phyloP scores from a whole-genome alignment of 35 echinoderm and acorn worm genomes.

The Hemicentrotus pulcherrimus region DNA sequence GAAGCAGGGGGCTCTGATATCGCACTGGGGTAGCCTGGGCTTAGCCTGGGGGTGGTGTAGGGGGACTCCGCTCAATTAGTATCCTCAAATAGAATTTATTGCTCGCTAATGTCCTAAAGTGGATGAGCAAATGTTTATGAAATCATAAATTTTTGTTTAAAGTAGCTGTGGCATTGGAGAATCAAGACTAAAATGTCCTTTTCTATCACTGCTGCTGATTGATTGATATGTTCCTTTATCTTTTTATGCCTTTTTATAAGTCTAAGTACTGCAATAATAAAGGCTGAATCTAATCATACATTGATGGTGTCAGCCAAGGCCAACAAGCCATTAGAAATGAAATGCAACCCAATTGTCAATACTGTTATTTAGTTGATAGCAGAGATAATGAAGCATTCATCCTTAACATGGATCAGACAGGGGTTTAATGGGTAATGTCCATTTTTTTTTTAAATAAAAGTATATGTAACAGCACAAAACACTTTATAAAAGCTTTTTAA shows the following conservation, averaged over 20 bases:
- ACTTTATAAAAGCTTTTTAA: no score
- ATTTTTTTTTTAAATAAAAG: no score
- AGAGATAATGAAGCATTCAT: no score
- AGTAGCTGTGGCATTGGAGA: not conserved
- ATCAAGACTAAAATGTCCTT: not conserved
- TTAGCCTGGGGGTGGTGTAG: not conserved
- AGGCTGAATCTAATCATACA: not conserved
- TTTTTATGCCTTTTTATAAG: not conserved
- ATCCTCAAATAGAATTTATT: not conserved
- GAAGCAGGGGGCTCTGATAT: not conserved
- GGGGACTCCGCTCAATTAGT: not conserved
- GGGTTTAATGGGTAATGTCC: no score
- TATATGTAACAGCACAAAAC: no score
- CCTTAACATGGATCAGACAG: no score
- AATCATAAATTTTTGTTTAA: not conserved
- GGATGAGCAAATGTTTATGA: constrained; percentile 1
- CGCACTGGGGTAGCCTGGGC: not conserved
- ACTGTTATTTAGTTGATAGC: not conserved
- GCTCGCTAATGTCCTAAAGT: not conserved
- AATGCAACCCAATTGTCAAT: not conserved
- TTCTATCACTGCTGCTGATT: not conserved
- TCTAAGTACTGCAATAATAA: not conserved
- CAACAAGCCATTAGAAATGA: not conserved
- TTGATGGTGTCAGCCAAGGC: not conserved
- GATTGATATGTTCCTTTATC: not conserved